A percentile compares a stretch with the other conserved stretches of the same genome.
Conservation (phyloP, 2,113 vertebrate genomes). For the Lagopus leucura region DNA sequence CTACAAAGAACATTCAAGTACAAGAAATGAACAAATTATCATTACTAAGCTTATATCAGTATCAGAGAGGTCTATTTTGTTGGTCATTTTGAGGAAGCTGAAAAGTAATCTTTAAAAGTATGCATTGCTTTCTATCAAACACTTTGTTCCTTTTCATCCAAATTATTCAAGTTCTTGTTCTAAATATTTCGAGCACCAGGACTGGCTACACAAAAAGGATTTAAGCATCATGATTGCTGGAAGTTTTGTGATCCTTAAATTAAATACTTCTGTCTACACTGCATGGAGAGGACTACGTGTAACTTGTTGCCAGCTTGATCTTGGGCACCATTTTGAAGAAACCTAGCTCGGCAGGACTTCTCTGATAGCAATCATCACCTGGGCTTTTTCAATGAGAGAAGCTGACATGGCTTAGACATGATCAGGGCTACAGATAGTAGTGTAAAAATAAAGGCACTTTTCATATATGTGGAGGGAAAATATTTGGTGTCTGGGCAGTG, state of each 20-base stretch:
- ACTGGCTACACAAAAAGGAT: background rate
- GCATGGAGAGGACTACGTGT: rapidly evolving
- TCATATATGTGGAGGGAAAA: background rate
- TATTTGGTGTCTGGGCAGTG: background rate
- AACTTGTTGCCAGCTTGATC: background rate
- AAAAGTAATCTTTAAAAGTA: background rate
- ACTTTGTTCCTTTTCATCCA: background rate
- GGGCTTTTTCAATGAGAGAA: background rate
- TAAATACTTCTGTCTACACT: background rate
- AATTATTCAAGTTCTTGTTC: background rate
- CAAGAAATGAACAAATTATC: background rate
- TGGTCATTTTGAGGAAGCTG: background rate
- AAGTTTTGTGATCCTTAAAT: background rate
- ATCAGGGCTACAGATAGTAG: background rate
- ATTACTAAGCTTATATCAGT: background rate
- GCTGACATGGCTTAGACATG: background rate
- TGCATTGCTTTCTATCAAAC: background rate
- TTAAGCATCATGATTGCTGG: background rate
- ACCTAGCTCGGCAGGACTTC: background rate
- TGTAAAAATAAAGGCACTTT: background rate
- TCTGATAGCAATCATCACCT: rapidly evolving
- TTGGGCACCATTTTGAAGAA: background rate
- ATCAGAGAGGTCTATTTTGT: background rate
- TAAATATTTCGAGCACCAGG: background rate
- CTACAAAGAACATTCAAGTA: background rate